A percentile compares a stretch with the other conserved stretches of the same genome.
Evolutionary conservation across 1,140 invertebrate genomes (phyloP).

Genomic region (Papilio dardanus): DNA sequence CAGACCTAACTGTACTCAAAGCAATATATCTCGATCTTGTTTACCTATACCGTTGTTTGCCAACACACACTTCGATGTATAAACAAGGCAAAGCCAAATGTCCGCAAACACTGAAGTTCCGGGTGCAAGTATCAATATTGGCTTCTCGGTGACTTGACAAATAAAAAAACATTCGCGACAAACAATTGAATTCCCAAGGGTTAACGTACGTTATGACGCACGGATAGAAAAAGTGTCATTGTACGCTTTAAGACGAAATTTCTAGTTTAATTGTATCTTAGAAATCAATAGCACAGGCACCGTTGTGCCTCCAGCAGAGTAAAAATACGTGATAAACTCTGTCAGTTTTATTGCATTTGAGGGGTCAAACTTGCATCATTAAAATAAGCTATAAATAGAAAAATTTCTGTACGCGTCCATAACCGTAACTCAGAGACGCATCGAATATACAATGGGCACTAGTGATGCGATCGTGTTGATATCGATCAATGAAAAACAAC

Average conservation of each 20-base stretch:
- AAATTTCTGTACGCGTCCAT: slow-evolving; percentile 27
- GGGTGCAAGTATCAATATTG: slow-evolving; percentile 36
- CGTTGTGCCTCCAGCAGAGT: too few relatives aligned
- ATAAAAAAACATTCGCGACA: slow-evolving; percentile 24
- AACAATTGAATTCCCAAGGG: slow-evolving; percentile 30
- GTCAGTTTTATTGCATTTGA: slow-evolving; percentile 7
- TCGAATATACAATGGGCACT: slow-evolving; percentile 33
- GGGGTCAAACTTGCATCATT: slow-evolving; percentile 5
- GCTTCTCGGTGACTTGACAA: slow-evolving; percentile 15
- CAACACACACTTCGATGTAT: slow-evolving; percentile 26
- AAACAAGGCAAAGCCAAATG: slow-evolving; percentile 34
- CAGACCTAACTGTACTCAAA: not conserved
- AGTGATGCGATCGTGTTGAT: slow-evolving; percentile 44
- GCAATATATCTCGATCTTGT: not conserved
- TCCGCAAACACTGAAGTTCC: slow-evolving; percentile 32
- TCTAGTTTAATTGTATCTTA: not conserved
- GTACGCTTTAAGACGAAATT: slow-evolving; percentile 1
- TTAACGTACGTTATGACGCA: slow-evolving; percentile 30
- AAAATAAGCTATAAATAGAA: slow-evolving; percentile 30
- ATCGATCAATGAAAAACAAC: slow-evolving; percentile 55
- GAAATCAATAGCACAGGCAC: too few relatives aligned
- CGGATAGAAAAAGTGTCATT: not conserved
- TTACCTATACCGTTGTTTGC: slow-evolving; percentile 11
- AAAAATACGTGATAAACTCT: not conserved
- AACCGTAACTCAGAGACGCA: slow-evolving; percentile 34